These are phyloP conservation scores for Sanderia malayensis DNA, from an alignment of 30 jellyfish, hydroid and myxozoan genomes.

Conservation along the genomic window DNA sequence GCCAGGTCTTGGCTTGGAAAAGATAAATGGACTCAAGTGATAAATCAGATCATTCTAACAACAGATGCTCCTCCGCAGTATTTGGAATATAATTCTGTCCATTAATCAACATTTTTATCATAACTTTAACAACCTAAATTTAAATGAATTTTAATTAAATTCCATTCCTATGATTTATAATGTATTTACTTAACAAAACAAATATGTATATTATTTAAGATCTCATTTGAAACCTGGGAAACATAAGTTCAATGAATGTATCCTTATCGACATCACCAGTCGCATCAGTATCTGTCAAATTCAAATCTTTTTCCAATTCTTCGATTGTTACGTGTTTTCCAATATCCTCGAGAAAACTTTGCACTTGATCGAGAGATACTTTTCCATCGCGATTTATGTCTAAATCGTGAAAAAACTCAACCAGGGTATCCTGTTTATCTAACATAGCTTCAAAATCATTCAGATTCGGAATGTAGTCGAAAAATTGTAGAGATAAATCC, in stretches of 20 bases:
- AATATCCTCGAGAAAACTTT: slow-evolving; percentile 73
- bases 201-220: too few relatives aligned
- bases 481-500: slow-evolving; percentile 52
- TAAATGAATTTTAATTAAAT: too few relatives aligned
- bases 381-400: slow-evolving; percentile 62
- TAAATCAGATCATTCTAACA: too few relatives aligned
- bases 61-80: too few relatives aligned
- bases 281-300: slow-evolving; percentile 45
- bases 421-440: slow-evolving; percentile 77
- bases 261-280: slow-evolving; percentile 72
- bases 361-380: slow-evolving; percentile 54
- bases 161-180: too few relatives aligned
- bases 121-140: too few relatives aligned
- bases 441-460: slow-evolving; percentile 83
- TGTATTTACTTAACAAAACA: too few relatives aligned
- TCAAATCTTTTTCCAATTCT: slow-evolving; percentile 56
- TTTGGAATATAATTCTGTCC: too few relatives aligned
- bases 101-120: too few relatives aligned
- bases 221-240: slow-evolving; percentile 76
- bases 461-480: slow-evolving; percentile 70
- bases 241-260: slow-evolving; percentile 81
- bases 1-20: too few relatives aligned
- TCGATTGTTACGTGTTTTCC: slow-evolving; percentile 65
- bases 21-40: too few relatives aligned
- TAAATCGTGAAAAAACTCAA: slow-evolving; percentile 72